Base-by-base conservation (phyloP, 2,888 invertebrate genomes). In the Lapara coniferarum region DNA sequence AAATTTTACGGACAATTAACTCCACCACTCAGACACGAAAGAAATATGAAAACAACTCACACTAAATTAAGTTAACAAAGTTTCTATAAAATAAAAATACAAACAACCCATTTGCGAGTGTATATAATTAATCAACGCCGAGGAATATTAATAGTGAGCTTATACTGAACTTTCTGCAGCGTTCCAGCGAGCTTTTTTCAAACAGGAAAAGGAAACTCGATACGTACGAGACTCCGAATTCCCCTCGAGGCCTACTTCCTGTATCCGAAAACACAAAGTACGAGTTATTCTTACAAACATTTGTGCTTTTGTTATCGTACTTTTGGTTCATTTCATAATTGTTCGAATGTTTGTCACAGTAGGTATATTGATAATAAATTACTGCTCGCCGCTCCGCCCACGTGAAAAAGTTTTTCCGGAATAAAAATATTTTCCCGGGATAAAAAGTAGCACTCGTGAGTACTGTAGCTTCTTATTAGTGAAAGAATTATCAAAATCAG, bases 241-340 rank as follows among this genome's bases (percentile, higher is more conserved):
- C 74, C 74, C 78, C 81, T 81, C 81, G 81, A 75, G 79, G 78
- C 78, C 78, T 80, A 80, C 82, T 79, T 84, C 85, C 85, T 52
- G 68, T 68, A 71, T 69, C 56, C 66, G 52, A 44, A 69, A 69
- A 69, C 52, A 58, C 13, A 59, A 55, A 46, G 49, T 56, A 16
- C 13, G 19, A 19, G 19, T 59, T 68, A 59, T 51, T 68, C 30
- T 52, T 63, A 53, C 51, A 52, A 44, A 52, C 59, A 12, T 63
- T 49, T 16, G 19, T 19, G 12, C 46, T 49, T 63, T 63, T 46
- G 46, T 19, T 63, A 14, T 63, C 46, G 19, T 19, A 63, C 49
- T 63, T 25, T 63, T 25, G 16, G 10, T 19, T 1, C 25, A 19
- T 55, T 55, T 55, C 3, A 52, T 51, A 51, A 13, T 51, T 51